Evolutionary conservation across 1,140 invertebrate species (phyloP).

Genomic region (Heliconius himera): DNA sequence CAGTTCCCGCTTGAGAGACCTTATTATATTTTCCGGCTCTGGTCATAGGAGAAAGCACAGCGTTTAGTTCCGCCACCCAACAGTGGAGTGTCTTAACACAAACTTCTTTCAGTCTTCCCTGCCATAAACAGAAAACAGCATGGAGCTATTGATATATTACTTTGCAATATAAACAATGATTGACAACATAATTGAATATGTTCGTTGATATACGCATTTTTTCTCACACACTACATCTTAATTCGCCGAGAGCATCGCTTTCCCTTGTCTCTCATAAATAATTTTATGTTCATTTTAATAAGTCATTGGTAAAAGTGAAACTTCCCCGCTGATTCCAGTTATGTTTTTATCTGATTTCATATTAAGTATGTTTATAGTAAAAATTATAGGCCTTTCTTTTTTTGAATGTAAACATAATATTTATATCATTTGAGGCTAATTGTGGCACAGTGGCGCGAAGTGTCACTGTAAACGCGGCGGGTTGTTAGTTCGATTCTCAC

Average conservation of each 20-base stretch:
- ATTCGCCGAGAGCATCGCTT: not conserved
- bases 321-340: not conserved
- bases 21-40: no score
- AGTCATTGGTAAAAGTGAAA: conserved; percentile 13
- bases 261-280: conserved; percentile 10
- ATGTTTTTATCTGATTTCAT: conserved; percentile 14
- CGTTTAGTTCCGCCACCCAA: no score
- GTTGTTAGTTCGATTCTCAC: no score
- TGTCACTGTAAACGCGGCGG: no score
- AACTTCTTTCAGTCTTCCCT: no score
- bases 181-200: not conserved
- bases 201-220: not conserved
- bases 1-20: no score
- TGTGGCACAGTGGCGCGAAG: not conserved
- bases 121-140: no score
- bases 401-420: not conserved
- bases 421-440: not conserved
- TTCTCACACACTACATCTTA: not conserved
- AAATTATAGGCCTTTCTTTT: not conserved
- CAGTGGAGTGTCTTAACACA: no score
- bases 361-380: not conserved
- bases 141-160: not conserved
- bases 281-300: conserved; percentile 12
- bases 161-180: conserved; percentile 1
- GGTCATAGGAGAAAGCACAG: no score